Evolutionary conservation across 2,113 vertebrate genomes (phyloP).

Genomic region (Amblyopsis rosae): DNA sequence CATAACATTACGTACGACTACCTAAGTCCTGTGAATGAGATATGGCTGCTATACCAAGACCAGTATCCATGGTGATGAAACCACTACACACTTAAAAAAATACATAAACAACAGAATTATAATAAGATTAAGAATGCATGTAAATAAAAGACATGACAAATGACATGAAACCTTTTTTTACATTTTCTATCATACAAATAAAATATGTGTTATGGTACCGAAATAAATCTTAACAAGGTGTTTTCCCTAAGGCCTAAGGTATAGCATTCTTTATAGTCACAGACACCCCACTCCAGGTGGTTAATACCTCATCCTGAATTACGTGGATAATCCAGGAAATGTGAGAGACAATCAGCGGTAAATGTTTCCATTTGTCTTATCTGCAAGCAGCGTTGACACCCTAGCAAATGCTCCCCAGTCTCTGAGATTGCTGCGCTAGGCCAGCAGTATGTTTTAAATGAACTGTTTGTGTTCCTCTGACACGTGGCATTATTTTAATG

Average conservation of each 20-base stretch:
- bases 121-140: too few relatives aligned
- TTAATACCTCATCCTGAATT: slow-evolving; percentile 17
- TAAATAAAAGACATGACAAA: too few relatives aligned
- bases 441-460: slow-evolving; percentile 79
- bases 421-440: slow-evolving; percentile 28
- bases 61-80: too few relatives aligned
- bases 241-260: neutral
- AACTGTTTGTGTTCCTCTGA: slow-evolving; percentile 78
- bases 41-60: too few relatives aligned
- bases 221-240: too few relatives aligned
- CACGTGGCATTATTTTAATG: slow-evolving; percentile 78
- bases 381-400: slow-evolving; percentile 59
- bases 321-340: slow-evolving; percentile 37
- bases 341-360: slow-evolving; percentile 39
- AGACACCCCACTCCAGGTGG: neutral
- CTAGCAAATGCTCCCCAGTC: slow-evolving; percentile 64
- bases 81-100: too few relatives aligned
- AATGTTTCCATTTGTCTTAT: slow-evolving; percentile 56
- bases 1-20: too few relatives aligned
- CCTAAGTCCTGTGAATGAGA: too few relatives aligned
- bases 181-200: too few relatives aligned
- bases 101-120: too few relatives aligned
- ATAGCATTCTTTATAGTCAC: neutral
- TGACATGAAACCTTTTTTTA: too few relatives aligned
- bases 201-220: too few relatives aligned